These are phyloP conservation scores for Tricholaema leucomelas DNA, from an alignment of 2,113 vertebrate genomes.

Conservation along the genomic window DNA sequence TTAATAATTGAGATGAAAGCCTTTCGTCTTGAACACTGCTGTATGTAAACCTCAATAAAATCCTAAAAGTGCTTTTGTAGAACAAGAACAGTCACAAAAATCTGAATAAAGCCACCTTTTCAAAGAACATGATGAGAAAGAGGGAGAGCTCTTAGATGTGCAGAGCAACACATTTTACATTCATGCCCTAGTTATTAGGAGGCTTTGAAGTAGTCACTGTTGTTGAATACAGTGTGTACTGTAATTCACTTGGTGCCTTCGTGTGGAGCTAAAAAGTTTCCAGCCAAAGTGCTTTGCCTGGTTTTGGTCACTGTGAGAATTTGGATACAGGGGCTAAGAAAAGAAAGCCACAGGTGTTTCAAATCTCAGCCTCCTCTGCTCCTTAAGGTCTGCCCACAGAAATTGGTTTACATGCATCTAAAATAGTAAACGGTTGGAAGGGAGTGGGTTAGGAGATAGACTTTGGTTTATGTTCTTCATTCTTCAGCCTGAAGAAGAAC, in stretches of 20 bases:
- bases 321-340: not conserved
- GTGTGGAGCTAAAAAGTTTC: conserved; percentile 44
- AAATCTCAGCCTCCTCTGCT: not conserved
- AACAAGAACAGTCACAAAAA: conserved; percentile 72
- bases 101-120: conserved; percentile 69
- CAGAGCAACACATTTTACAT: conserved; percentile 68
- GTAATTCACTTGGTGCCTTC: conserved; percentile 62
- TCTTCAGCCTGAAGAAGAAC: no score
- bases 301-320: not conserved
- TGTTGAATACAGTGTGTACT: conserved; percentile 55
- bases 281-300: conserved; percentile 12
- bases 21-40: conserved; percentile 70
- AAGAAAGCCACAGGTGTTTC: not conserved
- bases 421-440: not conserved
- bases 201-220: conserved; percentile 66
- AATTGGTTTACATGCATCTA: not conserved
- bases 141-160: conserved; percentile 64
- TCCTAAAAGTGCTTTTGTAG: conserved; percentile 73
- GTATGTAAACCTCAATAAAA: conserved; percentile 71
- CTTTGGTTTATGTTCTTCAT: not conserved
- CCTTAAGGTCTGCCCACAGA: not conserved
- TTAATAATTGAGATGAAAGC: conserved; percentile 74
- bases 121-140: conserved; percentile 70
- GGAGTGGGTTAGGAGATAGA: not conserved
- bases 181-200: conserved; percentile 69